Evolutionary conservation across 2,113 vertebrate species (phyloP), one percentile per base, ranked within the genome.

Genomic region (Grammomys surdaster): DNA sequence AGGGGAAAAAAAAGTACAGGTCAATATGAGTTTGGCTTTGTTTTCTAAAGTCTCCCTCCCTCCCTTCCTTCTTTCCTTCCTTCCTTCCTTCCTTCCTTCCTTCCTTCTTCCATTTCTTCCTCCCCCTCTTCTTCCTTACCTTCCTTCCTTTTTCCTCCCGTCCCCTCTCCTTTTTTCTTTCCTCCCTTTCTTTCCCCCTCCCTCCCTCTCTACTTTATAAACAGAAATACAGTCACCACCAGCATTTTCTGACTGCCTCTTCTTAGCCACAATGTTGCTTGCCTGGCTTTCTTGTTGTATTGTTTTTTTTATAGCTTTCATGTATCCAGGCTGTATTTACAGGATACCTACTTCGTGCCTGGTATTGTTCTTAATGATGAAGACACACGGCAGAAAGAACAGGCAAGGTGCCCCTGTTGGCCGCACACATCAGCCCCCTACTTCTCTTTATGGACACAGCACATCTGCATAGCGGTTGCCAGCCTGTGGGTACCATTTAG

Each of bases 91-190:
- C 77, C 28, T 33, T 2, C 8, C 7, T 65, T 10, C 63, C 10
- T 58, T 22, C 10, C 31, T 48, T 2, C n/a, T 26, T 58, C 3
- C 20, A 8, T 2, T 3, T 3, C 28, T 19, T 6, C 22, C 17
- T 9, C 2, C 0, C 19, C 1, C 54, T 13, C 17, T 5, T 7
- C 1, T 20, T 58, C 20, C 31, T 9, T 33, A 51, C 46, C 40
- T 33, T n/a, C 0, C 20, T 72, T 14, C 5, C 51, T 26, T 86
- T 8, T 5, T 1, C 4, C 19, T 48, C 7, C 31, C 12, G 7
- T 2, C 2, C 26, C 5, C 17, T 22, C 3, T 17, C 48, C 7
- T 31, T 16, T 7, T 0, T 33, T 1, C 28, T 3, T 9, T 0
- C 7, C 28, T 10, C 0, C 33, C 20, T 5, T 19, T 3, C 8